Evolutionary conservation across 2,888 invertebrate species (phyloP).

Genomic region (Phalera bucephala): DNA sequence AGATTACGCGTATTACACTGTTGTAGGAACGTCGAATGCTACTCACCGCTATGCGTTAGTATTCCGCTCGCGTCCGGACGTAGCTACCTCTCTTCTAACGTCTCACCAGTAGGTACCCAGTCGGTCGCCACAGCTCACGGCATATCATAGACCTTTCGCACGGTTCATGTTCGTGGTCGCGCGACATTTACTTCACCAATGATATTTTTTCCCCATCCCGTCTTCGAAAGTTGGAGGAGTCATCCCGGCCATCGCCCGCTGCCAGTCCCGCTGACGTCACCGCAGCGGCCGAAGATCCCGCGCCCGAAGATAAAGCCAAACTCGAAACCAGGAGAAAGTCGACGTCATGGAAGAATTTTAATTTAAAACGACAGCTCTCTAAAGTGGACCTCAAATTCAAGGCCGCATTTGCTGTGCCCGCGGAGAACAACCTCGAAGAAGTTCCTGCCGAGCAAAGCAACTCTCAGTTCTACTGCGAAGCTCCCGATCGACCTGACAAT

Average conservation of each 20-base stretch:
- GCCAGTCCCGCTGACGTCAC: constrained; percentile 32
- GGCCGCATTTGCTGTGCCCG: constrained; percentile 82
- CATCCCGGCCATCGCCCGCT: constrained; percentile 20
- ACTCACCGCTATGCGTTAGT: constrained; percentile 20
- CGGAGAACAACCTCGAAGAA: constrained; percentile 66
- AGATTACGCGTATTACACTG: constrained; percentile 17
- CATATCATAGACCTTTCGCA: constrained; percentile 16
- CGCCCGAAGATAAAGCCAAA: constrained; percentile 51
- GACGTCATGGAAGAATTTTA: constrained; percentile 89
- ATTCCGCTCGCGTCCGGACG: constrained; percentile 15
- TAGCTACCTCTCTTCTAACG: constrained; percentile 6
- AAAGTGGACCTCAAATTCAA: constrained; percentile 90
- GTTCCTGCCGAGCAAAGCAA: constrained; percentile 44
- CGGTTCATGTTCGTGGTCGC: constrained; percentile 20
- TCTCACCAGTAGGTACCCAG: constrained; percentile 16
- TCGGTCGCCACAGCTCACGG: constrained; percentile 16
- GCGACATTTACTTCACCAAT: constrained; percentile 52
- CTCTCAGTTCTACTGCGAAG: constrained; percentile 69
- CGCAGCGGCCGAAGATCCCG: constrained; percentile 29
- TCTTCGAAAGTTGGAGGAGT: constrained; percentile 65
- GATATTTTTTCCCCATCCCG: constrained; percentile 59
- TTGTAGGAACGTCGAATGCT: constrained; percentile 10
- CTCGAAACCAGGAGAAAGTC: constrained; percentile 84
- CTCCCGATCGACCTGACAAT: constrained; percentile 27
- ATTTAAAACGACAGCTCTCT: constrained; percentile 91